These are phyloP conservation scores for Ochlodes sylvanus DNA, from an alignment of 2,888 invertebrate species.

Conservation along the genomic window DNA sequence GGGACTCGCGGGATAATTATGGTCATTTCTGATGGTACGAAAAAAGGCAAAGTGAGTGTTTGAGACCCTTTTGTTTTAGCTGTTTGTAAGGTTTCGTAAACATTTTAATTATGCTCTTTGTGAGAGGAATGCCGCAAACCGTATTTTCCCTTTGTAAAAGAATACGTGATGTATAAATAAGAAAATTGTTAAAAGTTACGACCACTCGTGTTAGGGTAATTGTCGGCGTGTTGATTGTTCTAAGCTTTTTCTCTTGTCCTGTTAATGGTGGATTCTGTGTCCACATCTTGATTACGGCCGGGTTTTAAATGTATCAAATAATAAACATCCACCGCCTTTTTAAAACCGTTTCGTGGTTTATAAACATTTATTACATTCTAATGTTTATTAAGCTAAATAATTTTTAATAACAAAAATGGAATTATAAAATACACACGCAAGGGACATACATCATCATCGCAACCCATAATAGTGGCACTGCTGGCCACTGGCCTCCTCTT, in stretches of 20 bases:
- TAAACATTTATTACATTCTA: no score
- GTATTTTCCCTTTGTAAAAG: constrained; percentile 2
- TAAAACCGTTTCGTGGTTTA: no score
- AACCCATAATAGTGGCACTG: no score
- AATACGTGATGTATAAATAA: background rate
- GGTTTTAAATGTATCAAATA: background rate
- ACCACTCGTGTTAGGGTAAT: constrained; percentile 1
- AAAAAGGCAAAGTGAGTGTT: constrained; percentile 24
- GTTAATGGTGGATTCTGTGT: background rate
- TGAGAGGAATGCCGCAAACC: background rate
- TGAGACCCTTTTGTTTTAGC: constrained; percentile 32
- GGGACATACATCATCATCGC: no score
- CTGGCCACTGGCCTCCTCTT: no score
- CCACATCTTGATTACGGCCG: background rate
- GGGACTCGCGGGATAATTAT: constrained; percentile 16
- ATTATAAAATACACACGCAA: no score
- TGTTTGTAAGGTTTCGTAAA: constrained; percentile 3
- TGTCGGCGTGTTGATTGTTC: background rate
- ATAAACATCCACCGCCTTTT: no score
- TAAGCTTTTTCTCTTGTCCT: background rate
- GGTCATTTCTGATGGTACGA: constrained; percentile 29
- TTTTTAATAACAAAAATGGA: no score
- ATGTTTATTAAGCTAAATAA: no score
- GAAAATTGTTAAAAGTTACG: background rate
- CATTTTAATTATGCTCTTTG: constrained; percentile 2